Base-by-base conservation (phyloP, 2,888 invertebrate genomes). In the Epirrita christyi region DNA sequence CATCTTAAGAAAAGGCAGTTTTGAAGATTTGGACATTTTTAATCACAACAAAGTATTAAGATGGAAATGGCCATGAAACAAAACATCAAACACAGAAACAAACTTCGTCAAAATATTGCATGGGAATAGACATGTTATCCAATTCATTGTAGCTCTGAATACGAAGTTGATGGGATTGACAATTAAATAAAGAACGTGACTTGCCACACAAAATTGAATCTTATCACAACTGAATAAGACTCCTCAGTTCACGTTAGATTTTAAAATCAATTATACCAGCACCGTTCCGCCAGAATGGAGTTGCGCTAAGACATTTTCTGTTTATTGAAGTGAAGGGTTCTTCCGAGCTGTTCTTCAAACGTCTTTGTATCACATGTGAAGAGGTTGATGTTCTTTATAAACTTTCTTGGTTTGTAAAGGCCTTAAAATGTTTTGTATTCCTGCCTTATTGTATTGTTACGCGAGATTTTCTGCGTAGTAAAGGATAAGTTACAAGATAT, bases 261-360 rank as follows among this genome's bases (percentile, higher is more conserved):
- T 60, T 59, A 59, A 65, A 70, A 69, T 68, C 67, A 72, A 72
- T 75, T 71, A 70, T 59, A 57, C 55, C 63, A 66, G 63, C 66
- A 56, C 61, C 58, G 67, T 72, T 68, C 68, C 54, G 64, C 57
- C 32, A 66, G 59, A 68, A 69, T 70, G 63, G 56, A 69, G 62
- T 67, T 63, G 60, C 50, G 64, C 59, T 66, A 61, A 75, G 68
- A 66, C 57, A 68, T 72, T 75, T 71, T 66, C 67, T 64, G 67
- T 75, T 65, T 68, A 71, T 67, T 68, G 65, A 63, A 72, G 65
- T 66, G n/a, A n/a, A n/a, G n/a, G n/a, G n/a, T n/a, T n/a, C n/a
- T n/a, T n/a, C n/a, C n/a, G n/a, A n/a, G n/a, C n/a, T n/a, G 64
- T 65, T 53, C 58, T 61, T 55, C 53, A 55, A 49, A 47, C 56